A percentile compares a stretch with the other conserved stretches of the same genome.
These are phyloP conservation scores for Ceratina australensis DNA, from an alignment of 1,140 invertebrate species.

Conservation along the genomic window DNA sequence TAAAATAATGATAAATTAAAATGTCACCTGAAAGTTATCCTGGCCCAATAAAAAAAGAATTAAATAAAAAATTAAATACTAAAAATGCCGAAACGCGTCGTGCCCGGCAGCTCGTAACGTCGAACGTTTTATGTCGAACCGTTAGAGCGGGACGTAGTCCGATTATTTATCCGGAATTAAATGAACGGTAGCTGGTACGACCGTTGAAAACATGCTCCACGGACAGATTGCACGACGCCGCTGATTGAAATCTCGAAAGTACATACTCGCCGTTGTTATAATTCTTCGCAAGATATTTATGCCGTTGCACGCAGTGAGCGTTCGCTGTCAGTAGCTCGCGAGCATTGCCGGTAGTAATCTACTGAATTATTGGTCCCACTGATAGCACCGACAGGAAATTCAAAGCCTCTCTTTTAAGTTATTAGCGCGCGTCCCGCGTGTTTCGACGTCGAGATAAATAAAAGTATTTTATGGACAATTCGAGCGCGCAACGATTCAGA, in stretches of 20 bases:
- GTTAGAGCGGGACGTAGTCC: neutral
- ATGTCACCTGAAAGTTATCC: too few species aligned
- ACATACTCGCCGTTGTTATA: neutral
- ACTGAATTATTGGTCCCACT: neutral
- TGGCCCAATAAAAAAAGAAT: too few species aligned
- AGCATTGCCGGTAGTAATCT: neutral
- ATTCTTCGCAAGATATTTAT: slow-evolving; percentile 13
- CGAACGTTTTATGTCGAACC: slow-evolving; percentile 23
- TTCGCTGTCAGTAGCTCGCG: neutral
- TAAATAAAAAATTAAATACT: too few species aligned
- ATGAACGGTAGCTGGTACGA: slow-evolving; percentile 25
- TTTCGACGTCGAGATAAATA: too few species aligned
- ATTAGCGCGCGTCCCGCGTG: neutral
- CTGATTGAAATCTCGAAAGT: slow-evolving; percentile 24
- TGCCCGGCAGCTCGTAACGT: neutral
- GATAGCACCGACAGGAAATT: neutral
- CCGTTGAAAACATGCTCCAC: neutral
- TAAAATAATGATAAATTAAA: too few species aligned
- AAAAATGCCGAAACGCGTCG: neutral
- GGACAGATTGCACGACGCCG: neutral
- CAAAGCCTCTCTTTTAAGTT: too few species aligned
- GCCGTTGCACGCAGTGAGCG: too few species aligned
- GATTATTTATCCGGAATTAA: slow-evolving; percentile 40
- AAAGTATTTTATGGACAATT: too few species aligned
- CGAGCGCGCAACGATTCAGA: too few species aligned